These are phyloP conservation scores for Acronicta leporina DNA, from an alignment of 2,888 invertebrate species.

Conservation along the genomic window DNA sequence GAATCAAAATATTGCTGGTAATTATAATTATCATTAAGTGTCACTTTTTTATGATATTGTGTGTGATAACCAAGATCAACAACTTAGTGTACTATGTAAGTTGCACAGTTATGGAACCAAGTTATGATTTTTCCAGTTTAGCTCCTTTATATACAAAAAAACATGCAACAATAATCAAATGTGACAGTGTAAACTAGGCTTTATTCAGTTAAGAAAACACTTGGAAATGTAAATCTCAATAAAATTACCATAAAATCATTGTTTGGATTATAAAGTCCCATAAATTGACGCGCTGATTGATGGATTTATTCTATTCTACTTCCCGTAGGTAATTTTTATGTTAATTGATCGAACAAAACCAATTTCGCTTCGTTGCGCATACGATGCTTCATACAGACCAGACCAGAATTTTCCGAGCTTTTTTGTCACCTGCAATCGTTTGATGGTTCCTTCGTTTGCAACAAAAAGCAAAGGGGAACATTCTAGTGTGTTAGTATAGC, in stretches of 20 bases:
- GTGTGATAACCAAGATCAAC: too few relatives aligned
- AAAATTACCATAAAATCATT: slow-evolving; percentile 58
- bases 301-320: slow-evolving; percentile 59
- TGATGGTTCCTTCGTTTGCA: slow-evolving; percentile 39
- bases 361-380: slow-evolving; percentile 56
- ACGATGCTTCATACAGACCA: slow-evolving; percentile 37
- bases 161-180: slow-evolving; percentile 5
- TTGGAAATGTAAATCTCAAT: slow-evolving; percentile 37
- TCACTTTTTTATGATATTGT: too few relatives aligned
- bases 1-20: too few relatives aligned
- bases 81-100: too few relatives aligned
- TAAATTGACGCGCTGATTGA: slow-evolving; percentile 62
- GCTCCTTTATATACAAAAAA: too few relatives aligned
- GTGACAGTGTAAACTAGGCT: slow-evolving; percentile 39
- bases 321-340: slow-evolving; percentile 65
- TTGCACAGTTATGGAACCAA: too few relatives aligned
- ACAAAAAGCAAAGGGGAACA: slow-evolving; percentile 62
- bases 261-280: slow-evolving; percentile 56
- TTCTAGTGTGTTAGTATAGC: slow-evolving; percentile 66
- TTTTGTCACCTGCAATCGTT: slow-evolving; percentile 43
- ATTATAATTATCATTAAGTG: too few relatives aligned
- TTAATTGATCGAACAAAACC: slow-evolving; percentile 50
- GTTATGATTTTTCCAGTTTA: too few relatives aligned
- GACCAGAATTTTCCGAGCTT: slow-evolving; percentile 52
- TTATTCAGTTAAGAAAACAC: slow-evolving; percentile 30